Evolutionary conservation across 2,888 invertebrate species (phyloP).

Genomic region (Eilema sororculum): DNA sequence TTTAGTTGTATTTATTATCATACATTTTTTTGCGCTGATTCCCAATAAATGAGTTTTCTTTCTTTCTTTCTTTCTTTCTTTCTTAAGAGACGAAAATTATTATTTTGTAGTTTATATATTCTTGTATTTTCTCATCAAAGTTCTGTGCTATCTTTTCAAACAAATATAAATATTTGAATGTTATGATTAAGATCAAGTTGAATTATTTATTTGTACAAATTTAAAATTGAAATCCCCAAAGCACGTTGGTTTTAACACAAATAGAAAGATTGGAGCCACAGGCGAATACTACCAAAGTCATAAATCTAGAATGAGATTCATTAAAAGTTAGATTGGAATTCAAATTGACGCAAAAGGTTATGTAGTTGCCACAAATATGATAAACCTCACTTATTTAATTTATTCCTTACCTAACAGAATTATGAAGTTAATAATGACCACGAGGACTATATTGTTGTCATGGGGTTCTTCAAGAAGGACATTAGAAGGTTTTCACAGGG

Average conservation of each 20-base stretch:
- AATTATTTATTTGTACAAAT: background rate
- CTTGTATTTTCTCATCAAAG: background rate
- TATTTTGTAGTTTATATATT: background rate
- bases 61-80: too few species aligned
- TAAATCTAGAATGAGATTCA: slow-evolving; percentile 22
- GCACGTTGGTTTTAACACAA: background rate
- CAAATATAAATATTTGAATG: background rate
- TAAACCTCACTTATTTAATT: background rate
- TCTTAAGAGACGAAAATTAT: background rate
- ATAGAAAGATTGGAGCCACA: background rate
- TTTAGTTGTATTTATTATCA: too few species aligned
- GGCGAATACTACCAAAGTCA: background rate
- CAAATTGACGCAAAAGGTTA: slow-evolving; percentile 10
- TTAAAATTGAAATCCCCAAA: background rate
- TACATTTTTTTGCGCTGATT: too few species aligned
- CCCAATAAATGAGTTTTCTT: too few species aligned
- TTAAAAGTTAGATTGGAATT: slow-evolving; percentile 25
- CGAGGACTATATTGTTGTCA: background rate
- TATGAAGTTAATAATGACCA: background rate
- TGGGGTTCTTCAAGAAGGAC: background rate
- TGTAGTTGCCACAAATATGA: background rate
- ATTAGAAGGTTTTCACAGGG: too few species aligned
- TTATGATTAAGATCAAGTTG: background rate
- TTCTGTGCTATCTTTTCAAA: background rate
- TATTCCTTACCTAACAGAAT: background rate